Base-by-base conservation (phyloP, 2,113 vertebrate species). In the Myotis yumanensis region DNA sequence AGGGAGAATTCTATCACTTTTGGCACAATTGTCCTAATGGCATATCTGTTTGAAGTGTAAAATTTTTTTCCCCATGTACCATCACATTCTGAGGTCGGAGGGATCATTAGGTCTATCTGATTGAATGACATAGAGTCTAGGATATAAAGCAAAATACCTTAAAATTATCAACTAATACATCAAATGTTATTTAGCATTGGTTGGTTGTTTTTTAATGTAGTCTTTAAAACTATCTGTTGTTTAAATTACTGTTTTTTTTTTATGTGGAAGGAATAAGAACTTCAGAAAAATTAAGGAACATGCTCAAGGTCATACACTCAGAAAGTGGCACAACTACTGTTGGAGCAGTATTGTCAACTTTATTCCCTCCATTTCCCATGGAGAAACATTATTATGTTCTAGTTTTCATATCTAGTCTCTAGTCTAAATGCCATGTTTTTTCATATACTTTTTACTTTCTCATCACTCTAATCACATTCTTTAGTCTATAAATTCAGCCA, bases 361-460 rank as follows among this genome's bases (percentile, higher is more conserved):
- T 68, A 62, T 72, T 52, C 25, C 23, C 9, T 86, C 22, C 1
- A 37, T 51, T 83, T 93, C 69, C 89, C 46, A 79, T 1, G 12
- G 0, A 64, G 15, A 87, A 54, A 17, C 2, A 52, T 46, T 18
- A 72, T 46, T 7, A 81, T 10, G 7, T 90, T 84, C 15, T 66
- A 46, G 20, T 72, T 86, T 90, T 88, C 22, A 89, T 86, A 87
- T 90, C 46, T 32, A n/a, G 20, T 57, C 6, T 46, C 32, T 89
- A 25, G 82, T 51, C 28, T 66, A 86, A 93, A 46, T 46, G 4
- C 11, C 32, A 17, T 32, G 1, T 40, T 82, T 85, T 48, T 86
- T 81, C 12, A 40, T 43, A 7, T 72, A n/a, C 57, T 88, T 92
- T 82, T 10, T 85, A 76, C 5, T 89, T 95, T 93, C 23, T 86